These are phyloP conservation scores for Agelas oroides DNA, from an alignment of 37 sponge, comb jelly and placozoan species.

Conservation along the genomic window DNA sequence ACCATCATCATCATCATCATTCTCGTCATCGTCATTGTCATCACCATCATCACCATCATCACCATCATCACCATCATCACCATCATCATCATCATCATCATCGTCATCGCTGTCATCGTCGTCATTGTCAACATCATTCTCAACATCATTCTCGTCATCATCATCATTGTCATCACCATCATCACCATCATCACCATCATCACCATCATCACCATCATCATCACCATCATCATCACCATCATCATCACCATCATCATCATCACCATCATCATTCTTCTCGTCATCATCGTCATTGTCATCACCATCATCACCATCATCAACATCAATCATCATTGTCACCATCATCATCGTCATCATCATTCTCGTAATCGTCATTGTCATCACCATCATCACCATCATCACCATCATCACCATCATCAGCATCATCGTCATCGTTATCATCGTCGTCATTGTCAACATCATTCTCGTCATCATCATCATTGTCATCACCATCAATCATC, in stretches of 20 bases:
- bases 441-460: neutral
- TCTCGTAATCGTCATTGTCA: neutral
- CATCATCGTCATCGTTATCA: too few species aligned
- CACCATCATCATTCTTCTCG: neutral
- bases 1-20: neutral
- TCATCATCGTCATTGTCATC: neutral
- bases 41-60: neutral
- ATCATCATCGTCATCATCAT: too few species aligned
- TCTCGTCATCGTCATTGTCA: too few species aligned
- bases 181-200: neutral
- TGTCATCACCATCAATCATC: too few species aligned
- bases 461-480: too few species aligned
- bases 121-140: neutral
- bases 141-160: too few species aligned
- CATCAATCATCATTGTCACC: too few species aligned
- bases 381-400: neutral
- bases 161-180: neutral
- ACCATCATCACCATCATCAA: neutral
- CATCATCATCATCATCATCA: neutral
- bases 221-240: neutral
- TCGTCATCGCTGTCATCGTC: neutral
- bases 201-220: slow-evolving; percentile 1
- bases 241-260: neutral
- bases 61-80: neutral
- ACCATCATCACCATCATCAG: neutral